Conservation (phyloP, 2,888 invertebrate species). For the Cosmia pyralina region DNA sequence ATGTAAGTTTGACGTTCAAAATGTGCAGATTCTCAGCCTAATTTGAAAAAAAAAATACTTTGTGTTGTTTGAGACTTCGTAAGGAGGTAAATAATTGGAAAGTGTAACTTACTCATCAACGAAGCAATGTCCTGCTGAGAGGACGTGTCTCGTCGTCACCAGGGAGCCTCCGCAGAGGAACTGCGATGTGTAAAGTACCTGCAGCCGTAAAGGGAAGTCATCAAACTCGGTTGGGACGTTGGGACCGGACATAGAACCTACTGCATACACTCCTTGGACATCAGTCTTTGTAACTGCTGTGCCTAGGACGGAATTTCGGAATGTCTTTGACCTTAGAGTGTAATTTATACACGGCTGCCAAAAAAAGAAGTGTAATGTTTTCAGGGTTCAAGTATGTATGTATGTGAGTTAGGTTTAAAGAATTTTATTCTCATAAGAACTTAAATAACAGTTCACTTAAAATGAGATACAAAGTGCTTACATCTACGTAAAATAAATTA, state of each 20-base stretch:
- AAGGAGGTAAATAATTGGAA: background rate
- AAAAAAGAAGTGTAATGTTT: no score
- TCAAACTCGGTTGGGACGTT: background rate
- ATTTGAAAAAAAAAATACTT: background rate
- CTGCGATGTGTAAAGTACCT: constrained; percentile 72
- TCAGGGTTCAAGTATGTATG: no score
- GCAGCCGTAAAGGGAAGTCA: constrained; percentile 12
- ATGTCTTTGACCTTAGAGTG: background rate
- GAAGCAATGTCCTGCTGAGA: constrained; percentile 84
- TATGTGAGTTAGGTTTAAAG: no score
- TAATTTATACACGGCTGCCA: no score
- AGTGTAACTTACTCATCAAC: constrained; percentile 71
- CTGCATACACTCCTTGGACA: background rate
- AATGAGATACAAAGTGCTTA: no score
- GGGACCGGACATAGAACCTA: background rate
- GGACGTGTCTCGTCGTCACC: constrained; percentile 76
- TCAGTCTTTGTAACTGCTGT: no score
- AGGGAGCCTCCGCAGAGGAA: constrained; percentile 80
- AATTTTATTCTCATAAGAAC: no score
- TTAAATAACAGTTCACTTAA: no score
- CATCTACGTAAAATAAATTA: no score
- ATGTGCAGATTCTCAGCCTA: no score
- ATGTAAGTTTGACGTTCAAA: no score
- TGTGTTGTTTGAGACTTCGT: background rate
- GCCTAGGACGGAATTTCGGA: no score